Base-by-base conservation (phyloP, 1,140 invertebrate genomes). In the Nasonia giraulti region DNA sequence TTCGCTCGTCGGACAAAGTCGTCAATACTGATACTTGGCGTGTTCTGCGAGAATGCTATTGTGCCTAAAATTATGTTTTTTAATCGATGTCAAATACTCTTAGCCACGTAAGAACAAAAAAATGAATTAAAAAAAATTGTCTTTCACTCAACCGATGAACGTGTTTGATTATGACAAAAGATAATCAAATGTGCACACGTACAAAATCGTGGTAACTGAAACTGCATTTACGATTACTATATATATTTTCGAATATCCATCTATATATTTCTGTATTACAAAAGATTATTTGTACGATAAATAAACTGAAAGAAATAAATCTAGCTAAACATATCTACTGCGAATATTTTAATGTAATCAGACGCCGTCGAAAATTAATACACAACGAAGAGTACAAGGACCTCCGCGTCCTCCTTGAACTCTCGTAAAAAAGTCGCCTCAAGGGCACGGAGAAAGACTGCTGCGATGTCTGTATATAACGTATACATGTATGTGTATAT, bases 61-160 rank as follows among this genome's bases (percentile, higher is more conserved):
- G 77, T 84, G 77, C 83, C 83, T 84, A 74, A 79, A 80, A 84
- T 66, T 66, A 80, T 76, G 31, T 12, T 81, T 76, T 77, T 80
- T n/a, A 47, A 81, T 80, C 40, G 69, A 81, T 85, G 40, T 85
- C 73, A 81, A 80, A 81, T 76, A 81, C 79, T 81, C 62, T 75
- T 74, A 84, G 71, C 37, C 55, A 80, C 12, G 12, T 78, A 84
- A 80, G 77, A 80, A 84, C 33, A 62, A 62, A 62, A 37, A 78
- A 44, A 23, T 50, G 23, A 47, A 20, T 37, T 37, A 6, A 10
- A 79, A 84, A 84, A 80, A 80, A 73, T 81, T 80, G 83, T 80
- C 83, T 84, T 84, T 84, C 83, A 84, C 23, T 73, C 62, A 79
- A 3, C 1, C 12, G 8, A 37, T n/a, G 8, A 37, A 55, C 23